phyloP scores from a whole-genome alignment of 2,797 vertebrate genomes.

The Melanotaenia nigrans region DNA sequence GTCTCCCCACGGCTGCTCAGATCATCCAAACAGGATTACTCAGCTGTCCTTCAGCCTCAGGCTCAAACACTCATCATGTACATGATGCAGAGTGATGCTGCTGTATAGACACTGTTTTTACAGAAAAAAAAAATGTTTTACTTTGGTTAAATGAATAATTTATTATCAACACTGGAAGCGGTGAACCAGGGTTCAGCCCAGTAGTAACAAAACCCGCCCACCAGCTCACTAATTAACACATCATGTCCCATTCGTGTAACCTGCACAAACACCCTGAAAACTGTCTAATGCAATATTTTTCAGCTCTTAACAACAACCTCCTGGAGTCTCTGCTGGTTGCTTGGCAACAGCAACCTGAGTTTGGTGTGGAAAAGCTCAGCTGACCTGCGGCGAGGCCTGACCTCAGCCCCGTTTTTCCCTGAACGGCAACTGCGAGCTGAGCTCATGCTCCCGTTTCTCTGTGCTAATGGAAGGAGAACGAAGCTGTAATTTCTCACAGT shows the following conservation, averaged over 20 bases:
- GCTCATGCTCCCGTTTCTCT: not conserved
- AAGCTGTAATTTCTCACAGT: not conserved
- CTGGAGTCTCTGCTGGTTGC: constrained; percentile 32
- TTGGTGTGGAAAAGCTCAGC: constrained; percentile 11
- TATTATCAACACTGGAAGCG: not conserved
- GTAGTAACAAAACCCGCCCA: not conserved
- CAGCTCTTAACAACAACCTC: constrained; percentile 9
- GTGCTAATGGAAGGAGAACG: not conserved
- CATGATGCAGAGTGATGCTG: not conserved
- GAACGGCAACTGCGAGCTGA: not conserved
- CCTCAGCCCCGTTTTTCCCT: constrained; percentile 7
- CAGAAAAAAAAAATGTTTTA: not conserved
- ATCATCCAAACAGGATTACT: constrained; percentile 43
- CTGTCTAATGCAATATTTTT: not conserved
- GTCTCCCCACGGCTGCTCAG: constrained; percentile 43
- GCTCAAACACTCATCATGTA: not conserved
- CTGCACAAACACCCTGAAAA: constrained; percentile 9
- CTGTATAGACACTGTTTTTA: not conserved
- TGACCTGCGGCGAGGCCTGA: constrained; percentile 4
- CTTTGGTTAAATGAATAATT: constrained; percentile 9
- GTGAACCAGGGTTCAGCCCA: not conserved
- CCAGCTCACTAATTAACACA: constrained; percentile 6
- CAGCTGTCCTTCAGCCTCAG: constrained; percentile 42
- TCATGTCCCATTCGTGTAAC: not conserved
- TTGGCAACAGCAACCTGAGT: constrained; percentile 39